Percentiles rank a stretch among this genome's conserved stretches.
Conservation (phyloP, 1,140 invertebrate genomes). For the Portunus trituberculatus region DNA sequence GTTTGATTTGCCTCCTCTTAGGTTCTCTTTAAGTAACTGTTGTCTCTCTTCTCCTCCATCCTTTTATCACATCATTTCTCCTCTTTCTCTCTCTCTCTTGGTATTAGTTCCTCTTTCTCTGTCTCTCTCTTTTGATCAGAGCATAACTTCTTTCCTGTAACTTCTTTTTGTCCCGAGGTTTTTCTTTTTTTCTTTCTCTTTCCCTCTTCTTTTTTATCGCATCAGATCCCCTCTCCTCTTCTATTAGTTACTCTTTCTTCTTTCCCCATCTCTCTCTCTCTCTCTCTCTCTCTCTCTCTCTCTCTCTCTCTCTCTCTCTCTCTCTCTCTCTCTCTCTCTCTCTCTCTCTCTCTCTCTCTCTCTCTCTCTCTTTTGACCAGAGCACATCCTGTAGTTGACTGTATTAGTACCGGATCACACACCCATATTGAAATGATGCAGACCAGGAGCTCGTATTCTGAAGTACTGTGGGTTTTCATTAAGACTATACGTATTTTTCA, state of each 20-base stretch:
- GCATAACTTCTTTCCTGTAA: too few species aligned
- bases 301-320: not conserved
- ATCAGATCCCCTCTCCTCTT: not conserved
- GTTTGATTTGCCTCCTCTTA: too few species aligned
- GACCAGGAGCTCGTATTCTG: too few species aligned
- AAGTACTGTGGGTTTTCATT: too few species aligned
- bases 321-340: slow-evolving; percentile 31
- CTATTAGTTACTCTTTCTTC: not conserved
- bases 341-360: slow-evolving; percentile 7
- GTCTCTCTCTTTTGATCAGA: not conserved
- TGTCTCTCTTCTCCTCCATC: not conserved
- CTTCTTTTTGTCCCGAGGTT: not conserved
- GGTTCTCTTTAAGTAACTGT: too few species aligned
- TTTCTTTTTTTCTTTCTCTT: not conserved
- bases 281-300: not conserved
- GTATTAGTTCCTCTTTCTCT: too few species aligned
- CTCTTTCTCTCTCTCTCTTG: not conserved
- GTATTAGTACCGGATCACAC: too few species aligned
- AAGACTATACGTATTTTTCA: too few species aligned
- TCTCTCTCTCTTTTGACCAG: not conserved
- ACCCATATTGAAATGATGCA: too few species aligned
- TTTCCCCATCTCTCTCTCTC: not conserved
- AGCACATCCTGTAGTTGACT: too few species aligned
- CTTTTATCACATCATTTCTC: not conserved
- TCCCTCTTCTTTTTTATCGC: not conserved